Evolutionary conservation across 2,888 invertebrate species (phyloP).

Genomic region (Panopea generosa): DNA sequence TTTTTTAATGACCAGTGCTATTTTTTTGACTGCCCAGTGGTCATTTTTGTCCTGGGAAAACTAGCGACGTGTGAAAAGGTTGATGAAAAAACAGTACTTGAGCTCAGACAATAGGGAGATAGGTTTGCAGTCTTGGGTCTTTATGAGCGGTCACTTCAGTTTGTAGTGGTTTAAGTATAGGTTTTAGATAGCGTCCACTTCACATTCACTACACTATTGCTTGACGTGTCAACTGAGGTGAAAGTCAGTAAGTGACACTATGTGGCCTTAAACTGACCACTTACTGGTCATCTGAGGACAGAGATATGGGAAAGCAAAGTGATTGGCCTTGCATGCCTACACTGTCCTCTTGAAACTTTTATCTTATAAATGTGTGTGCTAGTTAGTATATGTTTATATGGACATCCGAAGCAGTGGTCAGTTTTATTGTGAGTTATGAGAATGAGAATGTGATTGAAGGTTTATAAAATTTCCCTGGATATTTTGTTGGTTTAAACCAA

Average conservation of each 20-base stretch:
- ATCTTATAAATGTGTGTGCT: too few species aligned
- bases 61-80: conserved; percentile 47
- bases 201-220: not conserved
- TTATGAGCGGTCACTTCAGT: conserved; percentile 17
- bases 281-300: conserved; percentile 37
- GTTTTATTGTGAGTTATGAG: too few species aligned
- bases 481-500: too few species aligned
- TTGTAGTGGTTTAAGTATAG: conserved; percentile 16
- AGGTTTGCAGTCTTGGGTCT: conserved; percentile 18
- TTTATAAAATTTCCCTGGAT: too few species aligned
- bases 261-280: conserved; percentile 36
- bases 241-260: conserved; percentile 47
- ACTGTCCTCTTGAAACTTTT: too few species aligned
- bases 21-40: conserved; percentile 49
- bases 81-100: conserved; percentile 32
- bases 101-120: conserved; percentile 44
- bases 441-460: too few species aligned
- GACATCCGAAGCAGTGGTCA: too few species aligned
- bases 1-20: conserved; percentile 57
- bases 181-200: conserved; percentile 9
- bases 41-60: conserved; percentile 57
- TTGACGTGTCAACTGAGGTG: conserved; percentile 59
- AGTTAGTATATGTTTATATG: too few species aligned
- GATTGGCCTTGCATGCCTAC: too few species aligned
- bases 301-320: too few species aligned